These are phyloP conservation scores for Apogon talboti DNA, from an alignment of 2,797 vertebrate species.

Conservation along the genomic window DNA sequence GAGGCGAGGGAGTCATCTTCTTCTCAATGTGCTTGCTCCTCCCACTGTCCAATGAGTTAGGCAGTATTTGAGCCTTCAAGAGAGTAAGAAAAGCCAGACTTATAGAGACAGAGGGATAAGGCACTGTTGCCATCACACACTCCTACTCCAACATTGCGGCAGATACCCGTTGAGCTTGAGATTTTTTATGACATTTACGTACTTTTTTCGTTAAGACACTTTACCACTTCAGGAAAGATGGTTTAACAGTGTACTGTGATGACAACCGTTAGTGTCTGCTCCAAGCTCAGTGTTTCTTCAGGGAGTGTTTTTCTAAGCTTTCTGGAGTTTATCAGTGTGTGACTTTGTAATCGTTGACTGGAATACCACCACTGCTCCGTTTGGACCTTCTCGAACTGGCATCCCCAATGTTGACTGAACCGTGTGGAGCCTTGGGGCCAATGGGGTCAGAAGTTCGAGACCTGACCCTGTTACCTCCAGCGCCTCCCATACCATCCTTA, in stretches of 20 bases:
- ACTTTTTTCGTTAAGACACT: slow-evolving; percentile 23
- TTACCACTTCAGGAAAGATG: slow-evolving; percentile 49
- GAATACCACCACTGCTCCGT: slow-evolving; percentile 43
- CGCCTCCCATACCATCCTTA: slow-evolving; percentile 88
- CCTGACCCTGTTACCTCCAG: slow-evolving; percentile 86
- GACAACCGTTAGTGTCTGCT: slow-evolving; percentile 39
- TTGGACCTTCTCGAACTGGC: slow-evolving; percentile 35
- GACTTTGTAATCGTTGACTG: slow-evolving; percentile 40
- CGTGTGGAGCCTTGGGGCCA: slow-evolving; percentile 83
- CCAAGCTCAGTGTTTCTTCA: slow-evolving; percentile 11
- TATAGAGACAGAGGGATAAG: slow-evolving; percentile 86
- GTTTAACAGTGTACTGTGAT: slow-evolving; percentile 18
- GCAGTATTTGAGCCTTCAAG: slow-evolving; percentile 91
- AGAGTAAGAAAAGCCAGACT: slow-evolving; percentile 85
- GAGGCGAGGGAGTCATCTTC: slow-evolving; percentile 81
- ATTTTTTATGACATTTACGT: slow-evolving; percentile 25
- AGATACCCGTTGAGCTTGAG: slow-evolving; percentile 31
- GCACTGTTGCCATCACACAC: slow-evolving; percentile 74
- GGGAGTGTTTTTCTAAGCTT: too few relatives aligned
- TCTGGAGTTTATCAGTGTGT: slow-evolving; percentile 20
- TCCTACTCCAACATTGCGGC: slow-evolving; percentile 39
- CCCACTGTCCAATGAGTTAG: slow-evolving; percentile 79
- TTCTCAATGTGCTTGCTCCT: slow-evolving; percentile 86
- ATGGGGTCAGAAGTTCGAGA: slow-evolving; percentile 93
- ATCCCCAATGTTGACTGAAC: slow-evolving; percentile 79